Conservation (phyloP, 2,888 invertebrate genomes). For the Theretra japonica region DNA sequence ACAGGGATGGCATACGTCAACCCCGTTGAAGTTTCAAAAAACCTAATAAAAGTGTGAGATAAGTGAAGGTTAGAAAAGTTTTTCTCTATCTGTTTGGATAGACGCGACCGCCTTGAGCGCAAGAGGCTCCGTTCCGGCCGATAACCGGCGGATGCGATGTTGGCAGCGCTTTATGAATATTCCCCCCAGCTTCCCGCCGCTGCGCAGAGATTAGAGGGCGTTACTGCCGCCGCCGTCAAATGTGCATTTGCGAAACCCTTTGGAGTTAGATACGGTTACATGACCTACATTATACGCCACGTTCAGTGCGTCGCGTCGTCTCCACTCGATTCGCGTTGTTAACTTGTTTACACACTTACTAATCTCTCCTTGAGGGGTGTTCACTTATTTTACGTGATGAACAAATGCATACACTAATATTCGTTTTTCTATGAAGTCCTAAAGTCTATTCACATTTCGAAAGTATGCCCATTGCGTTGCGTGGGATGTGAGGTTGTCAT, state of each 20-base stretch:
- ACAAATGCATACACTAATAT: no score
- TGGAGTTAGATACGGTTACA: slow-evolving; percentile 23
- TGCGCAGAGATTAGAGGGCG: slow-evolving; percentile 57
- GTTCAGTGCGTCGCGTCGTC: slow-evolving; percentile 2
- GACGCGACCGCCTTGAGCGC: slow-evolving; percentile 38
- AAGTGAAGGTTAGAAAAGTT: slow-evolving; percentile 28
- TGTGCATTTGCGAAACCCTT: slow-evolving; percentile 31
- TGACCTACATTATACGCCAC: background rate
- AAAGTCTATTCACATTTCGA: no score
- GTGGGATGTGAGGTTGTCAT: no score
- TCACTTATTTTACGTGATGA: background rate
- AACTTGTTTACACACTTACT: slow-evolving; percentile 9
- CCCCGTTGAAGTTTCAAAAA: background rate
- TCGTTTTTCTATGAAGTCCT: no score
- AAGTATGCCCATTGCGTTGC: no score
- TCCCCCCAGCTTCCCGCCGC: slow-evolving; percentile 56
- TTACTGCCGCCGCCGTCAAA: slow-evolving; percentile 43
- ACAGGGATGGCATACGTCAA: background rate
- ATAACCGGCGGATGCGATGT: slow-evolving; percentile 62
- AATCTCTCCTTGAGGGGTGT: background rate
- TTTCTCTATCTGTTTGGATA: slow-evolving; percentile 35
- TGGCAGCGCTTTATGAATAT: slow-evolving; percentile 61
- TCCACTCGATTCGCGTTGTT: slow-evolving; percentile 4
- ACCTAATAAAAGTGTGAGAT: slow-evolving; percentile 14
- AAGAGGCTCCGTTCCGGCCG: slow-evolving; percentile 54